Evolutionary conservation across 2,113 vertebrate species (phyloP), one percentile per base, ranked within the genome.

Genomic region (Seriola aureovittata): DNA sequence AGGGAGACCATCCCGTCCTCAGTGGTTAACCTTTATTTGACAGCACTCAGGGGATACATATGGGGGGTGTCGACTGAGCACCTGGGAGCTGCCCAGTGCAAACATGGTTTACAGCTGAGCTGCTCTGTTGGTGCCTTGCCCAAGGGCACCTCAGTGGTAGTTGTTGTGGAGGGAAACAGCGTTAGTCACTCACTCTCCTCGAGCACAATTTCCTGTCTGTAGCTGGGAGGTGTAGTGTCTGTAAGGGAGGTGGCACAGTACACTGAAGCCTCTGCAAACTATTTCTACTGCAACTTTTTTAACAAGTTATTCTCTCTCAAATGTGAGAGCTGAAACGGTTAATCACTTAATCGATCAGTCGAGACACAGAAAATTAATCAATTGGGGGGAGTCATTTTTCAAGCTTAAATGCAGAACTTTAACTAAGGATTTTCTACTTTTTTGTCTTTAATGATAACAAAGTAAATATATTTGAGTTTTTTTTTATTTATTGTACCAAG

Each of bases 21-120:
- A 1, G 11, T 57, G 32, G 32, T 80, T 66, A 76, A 23, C 36
- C 69, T 62, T 73, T 64, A 70, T 81, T 21, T 60, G 54, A 84
- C 54, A 64, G 34, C 68, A 57, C 78, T 78, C 71, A 1, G 50
- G 60, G 69, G 68, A 75, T 23, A 4, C 42, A 68, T 32, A 10
- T 14, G 13, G 16, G 16, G 1, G 7, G 55, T 14, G 68, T 70
- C 1, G 42, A 62, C 78, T 58, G 57, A 54, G 58, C 69, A 78
- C 36, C 58, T 75, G 34, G 34, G 34, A 42, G 64, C 13, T 4
- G 44, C 13, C 44, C 44, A 5, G 16, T 14, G 62, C 62, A 62
- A n/a, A 64, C 57, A 19, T 9, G 16, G 42, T 71, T 67, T 69
- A 25, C 29, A 40, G 50, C 64, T 63, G 25, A 62, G 48, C 52